Conservation (phyloP, 2,797 vertebrate genomes). For the Percopsis omiscomaycus region DNA sequence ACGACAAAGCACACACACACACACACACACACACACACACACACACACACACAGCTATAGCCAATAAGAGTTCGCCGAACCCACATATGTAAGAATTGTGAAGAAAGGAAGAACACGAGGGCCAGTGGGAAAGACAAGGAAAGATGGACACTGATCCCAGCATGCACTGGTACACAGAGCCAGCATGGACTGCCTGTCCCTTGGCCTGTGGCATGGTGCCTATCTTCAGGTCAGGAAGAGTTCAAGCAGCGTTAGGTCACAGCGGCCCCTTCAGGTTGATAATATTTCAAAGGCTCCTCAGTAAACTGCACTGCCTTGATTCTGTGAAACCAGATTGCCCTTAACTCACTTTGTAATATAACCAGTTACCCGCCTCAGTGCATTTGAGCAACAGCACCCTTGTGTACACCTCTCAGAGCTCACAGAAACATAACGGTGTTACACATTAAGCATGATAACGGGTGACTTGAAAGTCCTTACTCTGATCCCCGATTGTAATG, state of each 20-base stretch:
- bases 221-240: constrained; percentile 3
- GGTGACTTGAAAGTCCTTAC: too few species aligned
- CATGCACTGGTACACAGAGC: background rate
- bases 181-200: constrained; percentile 4
- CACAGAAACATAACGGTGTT: background rate
- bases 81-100: too few species aligned
- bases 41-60: too few species aligned
- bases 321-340: background rate
- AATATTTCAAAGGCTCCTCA: background rate
- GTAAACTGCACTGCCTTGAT: background rate
- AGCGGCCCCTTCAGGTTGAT: background rate
- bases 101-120: too few species aligned
- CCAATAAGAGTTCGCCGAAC: too few species aligned
- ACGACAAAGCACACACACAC: too few species aligned
- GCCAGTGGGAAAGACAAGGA: background rate
- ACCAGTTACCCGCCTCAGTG: background rate
- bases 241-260: background rate
- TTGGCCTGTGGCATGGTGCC: background rate
- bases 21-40: too few species aligned
- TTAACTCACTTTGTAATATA: too few species aligned
- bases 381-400: background rate
- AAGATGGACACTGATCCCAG: background rate
- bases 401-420: background rate
- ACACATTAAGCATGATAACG: too few species aligned
- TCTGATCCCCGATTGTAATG: too few species aligned